A percentile compares a stretch with the other conserved stretches of the same genome.
These are phyloP conservation scores for Megaleporinus macrocephalus DNA, from an alignment of 2,113 vertebrate genomes.

Conservation along the genomic window DNA sequence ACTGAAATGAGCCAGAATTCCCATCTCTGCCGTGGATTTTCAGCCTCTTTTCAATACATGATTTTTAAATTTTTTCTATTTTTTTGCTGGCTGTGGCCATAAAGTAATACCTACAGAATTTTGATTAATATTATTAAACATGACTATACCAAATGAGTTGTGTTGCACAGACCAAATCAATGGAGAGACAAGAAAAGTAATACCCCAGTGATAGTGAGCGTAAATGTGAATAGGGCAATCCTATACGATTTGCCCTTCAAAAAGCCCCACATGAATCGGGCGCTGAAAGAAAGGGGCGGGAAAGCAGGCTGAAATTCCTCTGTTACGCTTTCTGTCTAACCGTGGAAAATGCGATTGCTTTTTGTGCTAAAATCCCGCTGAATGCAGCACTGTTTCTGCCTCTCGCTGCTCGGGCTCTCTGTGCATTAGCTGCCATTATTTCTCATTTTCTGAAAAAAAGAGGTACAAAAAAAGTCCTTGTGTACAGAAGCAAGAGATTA, in stretches of 20 bases:
- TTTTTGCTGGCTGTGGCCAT: no score
- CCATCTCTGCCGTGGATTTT: neutral
- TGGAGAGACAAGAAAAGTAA: conserved; percentile 7
- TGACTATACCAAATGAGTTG: neutral
- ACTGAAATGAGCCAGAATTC: neutral
- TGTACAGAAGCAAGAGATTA: neutral
- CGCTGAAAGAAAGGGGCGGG: conserved; percentile 49
- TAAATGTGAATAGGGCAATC: conserved; percentile 61
- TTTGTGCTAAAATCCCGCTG: conserved; percentile 70
- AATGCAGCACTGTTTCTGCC: conserved; percentile 62
- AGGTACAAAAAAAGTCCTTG: conserved; percentile 14
- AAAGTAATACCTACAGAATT: no score
- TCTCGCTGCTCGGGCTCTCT: conserved; percentile 62
- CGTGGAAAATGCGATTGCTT: conserved; percentile 77
- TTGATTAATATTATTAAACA: no score
- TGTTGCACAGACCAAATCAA: conserved; percentile 15
- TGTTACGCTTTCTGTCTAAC: conserved; percentile 65
- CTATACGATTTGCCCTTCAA: conserved; percentile 60
- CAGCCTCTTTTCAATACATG: neutral
- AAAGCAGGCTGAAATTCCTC: conserved; percentile 59
- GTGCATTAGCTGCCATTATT: conserved; percentile 56
- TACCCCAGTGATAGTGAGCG: conserved; percentile 20
- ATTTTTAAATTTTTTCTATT: no score
- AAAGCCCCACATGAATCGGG: conserved; percentile 49
- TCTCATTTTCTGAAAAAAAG: conserved; percentile 25